Evolutionary conservation across 2,113 vertebrate genomes (phyloP).

Genomic region (Ageneiosus marmoratus): DNA sequence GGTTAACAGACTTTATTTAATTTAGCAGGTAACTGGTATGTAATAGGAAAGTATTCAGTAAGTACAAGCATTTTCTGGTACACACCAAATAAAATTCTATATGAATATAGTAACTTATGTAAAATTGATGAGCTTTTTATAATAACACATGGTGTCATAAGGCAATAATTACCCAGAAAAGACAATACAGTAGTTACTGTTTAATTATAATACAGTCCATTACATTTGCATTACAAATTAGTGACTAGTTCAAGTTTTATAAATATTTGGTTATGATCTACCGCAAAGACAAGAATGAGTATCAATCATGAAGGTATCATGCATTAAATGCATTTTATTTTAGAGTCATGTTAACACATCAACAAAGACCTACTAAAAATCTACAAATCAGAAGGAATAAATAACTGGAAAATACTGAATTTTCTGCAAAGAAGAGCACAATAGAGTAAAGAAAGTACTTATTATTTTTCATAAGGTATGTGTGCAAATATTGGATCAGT

Average conservation of each 20-base stretch:
- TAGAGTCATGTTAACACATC: not conserved
- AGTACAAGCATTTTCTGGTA: not conserved
- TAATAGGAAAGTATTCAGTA: not conserved
- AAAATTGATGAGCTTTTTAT: not conserved
- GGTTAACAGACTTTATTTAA: no score
- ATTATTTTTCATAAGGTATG: not conserved
- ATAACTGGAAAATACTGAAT: not conserved
- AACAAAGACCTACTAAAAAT: not conserved
- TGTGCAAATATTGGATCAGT: not conserved
- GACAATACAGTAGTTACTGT: not conserved
- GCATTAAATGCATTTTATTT: not conserved
- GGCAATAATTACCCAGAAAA: not conserved
- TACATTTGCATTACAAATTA: not conserved
- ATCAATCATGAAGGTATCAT: not conserved
- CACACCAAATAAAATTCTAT: not conserved
- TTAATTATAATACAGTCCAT: no score
- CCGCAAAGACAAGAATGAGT: not conserved
- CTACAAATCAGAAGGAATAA: not conserved
- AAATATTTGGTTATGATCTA: not conserved
- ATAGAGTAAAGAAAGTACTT: not conserved
- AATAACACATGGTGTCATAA: not conserved
- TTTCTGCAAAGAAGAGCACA: not conserved
- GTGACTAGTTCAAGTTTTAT: not conserved
- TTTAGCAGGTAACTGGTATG: not conserved
- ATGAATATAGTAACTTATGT: not conserved